These are phyloP conservation scores for Myotis planiceps DNA, from an alignment of 2,797 vertebrate species.

Conservation along the genomic window DNA sequence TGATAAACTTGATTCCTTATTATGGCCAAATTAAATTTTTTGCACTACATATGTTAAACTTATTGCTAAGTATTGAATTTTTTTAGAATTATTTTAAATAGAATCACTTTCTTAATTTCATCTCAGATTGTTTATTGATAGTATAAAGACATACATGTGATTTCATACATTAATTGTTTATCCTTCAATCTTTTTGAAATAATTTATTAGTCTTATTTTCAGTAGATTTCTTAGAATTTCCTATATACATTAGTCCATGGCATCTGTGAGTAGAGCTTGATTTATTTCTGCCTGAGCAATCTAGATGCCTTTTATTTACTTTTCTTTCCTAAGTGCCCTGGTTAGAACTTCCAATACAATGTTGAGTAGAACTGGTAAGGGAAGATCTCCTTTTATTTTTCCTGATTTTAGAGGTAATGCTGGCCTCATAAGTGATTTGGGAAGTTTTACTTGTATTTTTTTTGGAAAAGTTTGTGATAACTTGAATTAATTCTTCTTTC, in stretches of 20 bases:
- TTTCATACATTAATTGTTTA: background rate
- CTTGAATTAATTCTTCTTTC: background rate
- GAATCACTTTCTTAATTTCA: background rate
- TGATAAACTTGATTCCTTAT: background rate
- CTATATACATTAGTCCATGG: no score
- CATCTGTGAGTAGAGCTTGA: no score
- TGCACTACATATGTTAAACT: background rate
- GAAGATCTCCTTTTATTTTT: background rate
- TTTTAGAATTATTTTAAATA: background rate
- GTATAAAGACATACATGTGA: background rate
- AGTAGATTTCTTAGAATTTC: background rate
- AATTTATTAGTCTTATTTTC: background rate
- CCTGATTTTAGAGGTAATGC: background rate
- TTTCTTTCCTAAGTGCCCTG: background rate
- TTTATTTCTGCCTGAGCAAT: no score
- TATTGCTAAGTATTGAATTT: background rate
- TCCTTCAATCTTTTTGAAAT: background rate
- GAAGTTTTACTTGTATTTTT: background rate
- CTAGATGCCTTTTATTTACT: no score
- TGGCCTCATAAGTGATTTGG: background rate
- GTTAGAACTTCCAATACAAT: background rate
- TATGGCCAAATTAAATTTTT: background rate
- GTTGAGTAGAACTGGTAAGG: background rate
- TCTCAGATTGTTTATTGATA: background rate
- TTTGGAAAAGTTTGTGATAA: background rate